Percentiles rank a stretch among this genome's conserved stretches.
phyloP scores from a whole-genome alignment of 2,113 vertebrate genomes.

The Dasypus novemcinctus region DNA sequence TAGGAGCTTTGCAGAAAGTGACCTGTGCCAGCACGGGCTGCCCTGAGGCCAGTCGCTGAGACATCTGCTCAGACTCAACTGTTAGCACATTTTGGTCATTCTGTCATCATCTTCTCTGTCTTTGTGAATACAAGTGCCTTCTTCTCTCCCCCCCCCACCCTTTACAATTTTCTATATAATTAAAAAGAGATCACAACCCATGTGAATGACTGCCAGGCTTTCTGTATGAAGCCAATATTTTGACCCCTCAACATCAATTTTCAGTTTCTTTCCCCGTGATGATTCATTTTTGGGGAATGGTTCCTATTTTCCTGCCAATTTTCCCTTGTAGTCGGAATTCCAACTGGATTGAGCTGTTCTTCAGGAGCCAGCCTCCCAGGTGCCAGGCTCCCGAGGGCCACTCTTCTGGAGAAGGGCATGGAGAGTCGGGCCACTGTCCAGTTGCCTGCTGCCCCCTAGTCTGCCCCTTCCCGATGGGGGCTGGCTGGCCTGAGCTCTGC shows the following conservation, averaged over 20 bases:
- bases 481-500: neutral
- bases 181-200: neutral
- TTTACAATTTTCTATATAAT: neutral
- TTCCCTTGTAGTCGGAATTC: neutral
- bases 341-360: neutral
- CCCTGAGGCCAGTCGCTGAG: neutral
- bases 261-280: neutral
- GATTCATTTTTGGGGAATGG: neutral
- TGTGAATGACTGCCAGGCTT: neutral
- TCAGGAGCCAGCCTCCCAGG: too few species aligned
- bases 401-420: neutral
- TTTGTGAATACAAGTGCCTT: too few species aligned
- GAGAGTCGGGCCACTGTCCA: fast-evolving
- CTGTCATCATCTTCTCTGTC: neutral
- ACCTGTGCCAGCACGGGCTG: too few species aligned
- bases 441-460: fast-evolving
- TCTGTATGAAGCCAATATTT: neutral
- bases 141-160: neutral
- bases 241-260: neutral
- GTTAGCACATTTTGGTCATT: neutral
- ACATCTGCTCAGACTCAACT: neutral
- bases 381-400: too few species aligned
- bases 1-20: neutral
- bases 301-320: neutral
- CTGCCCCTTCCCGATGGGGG: fast-evolving